Evolutionary conservation across 2,888 invertebrate genomes (phyloP).

Genomic region (Rhamnusium bicolor): DNA sequence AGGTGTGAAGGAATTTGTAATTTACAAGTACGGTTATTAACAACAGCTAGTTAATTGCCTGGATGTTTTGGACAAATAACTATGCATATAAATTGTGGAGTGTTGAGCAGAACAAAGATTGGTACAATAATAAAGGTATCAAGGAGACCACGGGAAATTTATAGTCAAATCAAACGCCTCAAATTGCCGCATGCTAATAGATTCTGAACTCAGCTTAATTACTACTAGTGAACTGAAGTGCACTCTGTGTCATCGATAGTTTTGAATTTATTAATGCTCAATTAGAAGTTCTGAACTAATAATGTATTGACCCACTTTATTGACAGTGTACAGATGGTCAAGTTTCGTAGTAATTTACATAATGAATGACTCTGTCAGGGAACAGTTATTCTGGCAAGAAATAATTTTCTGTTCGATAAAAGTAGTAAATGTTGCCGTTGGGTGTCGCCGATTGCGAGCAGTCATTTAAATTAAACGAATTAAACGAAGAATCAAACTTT

Average conservation of each 20-base stretch:
- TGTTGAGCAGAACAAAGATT: neutral
- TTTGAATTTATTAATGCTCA: neutral
- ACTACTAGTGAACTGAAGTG: neutral
- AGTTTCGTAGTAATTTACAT: neutral
- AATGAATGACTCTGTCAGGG: neutral
- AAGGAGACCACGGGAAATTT: neutral
- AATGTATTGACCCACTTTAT: constrained; percentile 6
- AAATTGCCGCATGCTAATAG: constrained; percentile 13
- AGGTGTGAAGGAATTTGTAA: neutral
- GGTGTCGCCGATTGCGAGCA: no score
- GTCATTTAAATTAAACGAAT: no score
- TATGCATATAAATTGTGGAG: neutral
- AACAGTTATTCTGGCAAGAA: no score
- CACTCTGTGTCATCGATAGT: neutral
- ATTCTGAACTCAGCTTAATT: constrained; percentile 19
- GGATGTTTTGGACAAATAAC: neutral
- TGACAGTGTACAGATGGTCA: neutral
- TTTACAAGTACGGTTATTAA: neutral
- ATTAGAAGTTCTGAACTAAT: constrained; percentile 20
- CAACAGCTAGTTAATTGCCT: neutral
- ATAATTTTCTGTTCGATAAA: no score
- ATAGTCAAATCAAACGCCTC: neutral
- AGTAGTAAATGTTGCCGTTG: no score
- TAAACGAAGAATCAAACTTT: no score
- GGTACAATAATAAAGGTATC: neutral